Evolutionary conservation across 1,140 invertebrate genomes (phyloP).

Genomic region (Penaeus japonicus): DNA sequence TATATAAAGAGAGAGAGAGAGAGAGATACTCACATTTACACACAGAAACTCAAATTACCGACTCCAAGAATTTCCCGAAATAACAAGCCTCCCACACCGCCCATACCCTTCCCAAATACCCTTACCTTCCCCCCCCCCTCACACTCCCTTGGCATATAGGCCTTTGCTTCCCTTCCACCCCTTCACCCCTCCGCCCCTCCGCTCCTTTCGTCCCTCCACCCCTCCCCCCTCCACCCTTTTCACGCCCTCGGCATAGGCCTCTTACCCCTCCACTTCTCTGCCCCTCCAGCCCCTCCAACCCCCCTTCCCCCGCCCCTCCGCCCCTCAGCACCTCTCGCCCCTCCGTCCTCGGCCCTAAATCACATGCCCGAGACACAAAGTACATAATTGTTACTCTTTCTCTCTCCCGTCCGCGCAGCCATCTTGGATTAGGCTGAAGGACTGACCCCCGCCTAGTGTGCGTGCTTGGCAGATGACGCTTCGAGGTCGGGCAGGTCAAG

Average conservation of each 20-base stretch:
- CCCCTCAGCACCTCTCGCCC: too few species aligned
- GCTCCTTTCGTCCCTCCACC: background rate
- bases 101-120: background rate
- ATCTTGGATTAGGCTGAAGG: too few species aligned
- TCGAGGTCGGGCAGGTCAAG: too few species aligned
- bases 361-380: too few species aligned
- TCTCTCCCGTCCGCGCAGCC: too few species aligned
- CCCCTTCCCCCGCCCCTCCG: background rate
- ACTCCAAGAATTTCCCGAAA: too few species aligned
- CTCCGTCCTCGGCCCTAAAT: too few species aligned
- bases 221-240: background rate
- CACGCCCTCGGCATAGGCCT: background rate
- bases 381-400: too few species aligned
- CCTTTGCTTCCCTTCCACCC: background rate
- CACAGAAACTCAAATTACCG: too few species aligned
- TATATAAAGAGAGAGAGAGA: background rate
- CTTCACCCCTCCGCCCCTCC: background rate
- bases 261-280: background rate
- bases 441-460: too few species aligned
- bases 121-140: background rate
- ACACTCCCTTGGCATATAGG: background rate
- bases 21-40: too few species aligned
- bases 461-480: too few species aligned
- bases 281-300: background rate
- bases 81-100: background rate